These are phyloP conservation scores for Burhinus bistriatus DNA, from an alignment of 2,113 vertebrate species.

Conservation along the genomic window DNA sequence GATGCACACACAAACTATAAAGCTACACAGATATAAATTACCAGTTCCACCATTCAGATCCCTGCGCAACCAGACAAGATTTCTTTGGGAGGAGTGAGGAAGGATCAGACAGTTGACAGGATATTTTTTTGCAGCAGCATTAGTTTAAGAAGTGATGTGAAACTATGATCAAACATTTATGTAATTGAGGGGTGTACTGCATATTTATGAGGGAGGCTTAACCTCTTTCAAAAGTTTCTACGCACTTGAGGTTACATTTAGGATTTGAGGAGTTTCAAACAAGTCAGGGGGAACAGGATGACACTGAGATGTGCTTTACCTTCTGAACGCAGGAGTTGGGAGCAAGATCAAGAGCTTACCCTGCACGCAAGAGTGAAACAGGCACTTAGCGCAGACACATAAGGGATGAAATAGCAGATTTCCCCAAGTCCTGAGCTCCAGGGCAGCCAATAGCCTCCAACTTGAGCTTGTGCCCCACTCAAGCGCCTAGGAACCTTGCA, in stretches of 20 bases:
- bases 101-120: not conserved
- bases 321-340: not conserved
- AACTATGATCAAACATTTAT: not conserved
- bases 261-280: not conserved
- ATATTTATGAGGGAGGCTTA: not conserved
- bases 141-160: not conserved
- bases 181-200: not conserved
- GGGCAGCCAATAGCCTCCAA: not conserved
- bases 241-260: not conserved
- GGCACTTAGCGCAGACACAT: not conserved
- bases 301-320: not conserved
- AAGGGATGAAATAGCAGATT: not conserved
- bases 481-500: not conserved
- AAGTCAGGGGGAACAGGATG: not conserved
- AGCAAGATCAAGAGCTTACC: not conserved
- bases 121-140: not conserved
- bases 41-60: not conserved
- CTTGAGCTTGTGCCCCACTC: not conserved
- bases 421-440: not conserved
- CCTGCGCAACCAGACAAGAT: not conserved
- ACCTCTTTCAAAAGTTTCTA: not conserved
- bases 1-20: not conserved
- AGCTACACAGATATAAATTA: not conserved
- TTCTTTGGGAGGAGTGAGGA: not conserved
- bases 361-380: not conserved